These are phyloP conservation scores for Syngnathus acus DNA, from an alignment of 2,797 vertebrate genomes.

Conservation along the genomic window DNA sequence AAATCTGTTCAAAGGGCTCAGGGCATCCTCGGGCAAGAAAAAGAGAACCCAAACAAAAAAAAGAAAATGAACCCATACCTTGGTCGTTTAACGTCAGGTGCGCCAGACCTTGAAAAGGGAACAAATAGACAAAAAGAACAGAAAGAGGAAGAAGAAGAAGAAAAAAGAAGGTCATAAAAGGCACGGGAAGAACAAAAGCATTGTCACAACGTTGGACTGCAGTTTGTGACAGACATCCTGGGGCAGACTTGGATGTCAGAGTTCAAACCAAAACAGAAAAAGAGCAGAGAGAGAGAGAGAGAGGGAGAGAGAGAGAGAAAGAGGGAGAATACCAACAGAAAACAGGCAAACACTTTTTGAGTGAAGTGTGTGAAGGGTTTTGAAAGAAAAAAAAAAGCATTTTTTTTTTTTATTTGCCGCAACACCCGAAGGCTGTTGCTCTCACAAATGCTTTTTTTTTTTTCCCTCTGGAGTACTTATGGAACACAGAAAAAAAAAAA, in stretches of 20 bases:
- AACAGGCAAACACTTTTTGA: constrained; percentile 77
- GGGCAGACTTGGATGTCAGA: constrained; percentile 79
- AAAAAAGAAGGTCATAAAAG: constrained; percentile 77
- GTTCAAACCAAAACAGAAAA: constrained; percentile 70
- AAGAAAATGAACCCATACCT: constrained; percentile 83
- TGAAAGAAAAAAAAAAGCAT: constrained; percentile 76
- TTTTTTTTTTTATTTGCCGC: constrained; percentile 74
- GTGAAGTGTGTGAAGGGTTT: constrained; percentile 70
- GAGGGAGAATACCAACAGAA: constrained; percentile 59
- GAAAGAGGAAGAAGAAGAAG: constrained; percentile 73
- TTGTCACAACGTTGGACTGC: constrained; percentile 85
- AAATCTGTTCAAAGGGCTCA: constrained; percentile 35
- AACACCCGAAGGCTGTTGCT: constrained; percentile 77
- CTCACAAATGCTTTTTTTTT: constrained; percentile 83
- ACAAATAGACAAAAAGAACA: constrained; percentile 81
- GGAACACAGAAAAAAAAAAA: constrained; percentile 70
- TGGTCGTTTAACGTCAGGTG: constrained; percentile 98
- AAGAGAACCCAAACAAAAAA: constrained; percentile 54
- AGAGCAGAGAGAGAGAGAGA: constrained; percentile 19
- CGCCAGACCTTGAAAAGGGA: constrained; percentile 89
- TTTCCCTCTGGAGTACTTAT: constrained; percentile 73
- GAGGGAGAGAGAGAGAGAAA: constrained; percentile 37
- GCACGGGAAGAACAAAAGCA: constrained; percentile 77
- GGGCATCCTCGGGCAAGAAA: constrained; percentile 45
- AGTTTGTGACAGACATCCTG: constrained; percentile 85